Evolutionary conservation across 2,888 invertebrate genomes (phyloP), one percentile per base, ranked within the genome.

Genomic region (Esperia sulphurella): DNA sequence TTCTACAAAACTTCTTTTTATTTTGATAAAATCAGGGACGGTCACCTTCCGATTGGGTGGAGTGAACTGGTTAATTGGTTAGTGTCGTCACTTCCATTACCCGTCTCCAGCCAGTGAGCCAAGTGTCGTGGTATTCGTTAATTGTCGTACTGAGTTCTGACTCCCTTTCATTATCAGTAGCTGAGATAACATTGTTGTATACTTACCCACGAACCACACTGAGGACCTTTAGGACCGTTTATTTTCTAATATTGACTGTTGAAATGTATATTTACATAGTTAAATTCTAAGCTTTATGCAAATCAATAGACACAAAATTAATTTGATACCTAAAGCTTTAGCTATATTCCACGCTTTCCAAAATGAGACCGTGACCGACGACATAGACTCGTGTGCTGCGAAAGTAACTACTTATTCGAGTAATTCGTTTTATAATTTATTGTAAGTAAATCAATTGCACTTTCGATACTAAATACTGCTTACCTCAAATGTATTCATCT

Each of bases 41-140:
- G 56, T 54, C 54, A 68, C 63, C 60, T 71, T 69, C 61, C 49
- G 60, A 12, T 57, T 58, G 56, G 52, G 60, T 56, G 49, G 52
- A 63, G 67, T 59, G 60, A 68, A 65, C 69, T 66, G 67, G 67
- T 69, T 82, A 83, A 86, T 83, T 82, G 75, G 70, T 82, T 71
- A 58, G 73, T 71, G 74, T 77, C 71, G 72, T 71, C 65, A 63
- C 62, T 64, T 65, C 77, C 78, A 80, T 82, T 83, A 82, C 64
- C 55, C 61, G 59, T 29, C 14, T 33, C 10, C 14, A 13, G 28
- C 14, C 9, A 31, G 65, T 75, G 80, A 80, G 70, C 64, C 66
- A 75, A 79, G 76, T 76, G 75, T 73, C 73, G 64, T 71, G 75
- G 81, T 69, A 82, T 84, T 79, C 61, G 71, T 72, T 83, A 81